Conservation (phyloP, 2,797 vertebrate genomes). For the Chaunax sp. region DNA sequence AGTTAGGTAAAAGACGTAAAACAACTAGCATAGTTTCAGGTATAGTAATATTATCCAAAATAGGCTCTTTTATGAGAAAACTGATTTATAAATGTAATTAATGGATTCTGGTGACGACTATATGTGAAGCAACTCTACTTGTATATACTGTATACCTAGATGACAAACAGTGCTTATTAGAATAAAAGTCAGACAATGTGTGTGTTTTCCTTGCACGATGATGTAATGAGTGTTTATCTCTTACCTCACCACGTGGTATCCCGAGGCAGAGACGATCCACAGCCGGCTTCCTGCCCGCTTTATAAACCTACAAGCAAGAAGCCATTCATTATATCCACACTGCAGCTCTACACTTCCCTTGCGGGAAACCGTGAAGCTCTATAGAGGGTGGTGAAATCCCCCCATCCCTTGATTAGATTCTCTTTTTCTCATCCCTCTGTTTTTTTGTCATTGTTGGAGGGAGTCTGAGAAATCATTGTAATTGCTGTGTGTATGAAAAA, state of each 20-base stretch:
- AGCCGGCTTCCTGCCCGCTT: slow-evolving; percentile 83
- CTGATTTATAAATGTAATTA: too few species aligned
- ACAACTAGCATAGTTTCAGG: not conserved
- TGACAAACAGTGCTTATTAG: not conserved
- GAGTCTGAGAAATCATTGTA: too few species aligned
- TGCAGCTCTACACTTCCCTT: too few species aligned
- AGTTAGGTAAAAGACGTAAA: too few species aligned
- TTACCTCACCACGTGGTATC: slow-evolving; percentile 90
- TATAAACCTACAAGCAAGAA: slow-evolving; percentile 85
- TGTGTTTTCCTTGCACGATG: not conserved
- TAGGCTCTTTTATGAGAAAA: not conserved
- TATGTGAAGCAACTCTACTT: not conserved
- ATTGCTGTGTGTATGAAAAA: too few species aligned
- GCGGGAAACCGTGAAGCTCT: too few species aligned
- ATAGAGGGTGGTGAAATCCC: too few species aligned
- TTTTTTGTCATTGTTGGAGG: too few species aligned
- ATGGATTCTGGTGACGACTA: not conserved
- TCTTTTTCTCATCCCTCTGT: too few species aligned
- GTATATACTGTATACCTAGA: too few species aligned
- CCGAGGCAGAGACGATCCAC: slow-evolving; percentile 91
- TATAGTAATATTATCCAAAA: slow-evolving; percentile 1
- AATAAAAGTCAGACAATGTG: not conserved
- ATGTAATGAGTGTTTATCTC: not conserved
- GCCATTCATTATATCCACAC: not conserved
- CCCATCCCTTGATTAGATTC: too few species aligned